Conservation (phyloP, 2,888 invertebrate species). For the Mimas tiliae region DNA sequence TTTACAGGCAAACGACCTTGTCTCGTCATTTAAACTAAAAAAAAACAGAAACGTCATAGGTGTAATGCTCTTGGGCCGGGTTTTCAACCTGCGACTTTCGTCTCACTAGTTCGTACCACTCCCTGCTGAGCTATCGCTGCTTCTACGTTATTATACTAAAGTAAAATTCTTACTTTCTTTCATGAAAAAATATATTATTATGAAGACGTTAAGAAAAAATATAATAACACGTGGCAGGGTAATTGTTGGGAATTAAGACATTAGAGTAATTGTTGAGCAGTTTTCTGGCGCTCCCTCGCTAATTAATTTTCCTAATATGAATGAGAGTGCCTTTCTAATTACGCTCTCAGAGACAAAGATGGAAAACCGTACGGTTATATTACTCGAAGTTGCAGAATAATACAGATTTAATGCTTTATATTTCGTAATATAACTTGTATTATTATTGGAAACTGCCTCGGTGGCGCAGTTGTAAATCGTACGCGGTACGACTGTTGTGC, state of each 20-base stretch:
- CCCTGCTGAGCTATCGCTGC: too few species aligned
- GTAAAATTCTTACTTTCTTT: not conserved
- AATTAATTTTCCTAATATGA: slow-evolving; percentile 37
- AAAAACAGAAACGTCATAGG: too few species aligned
- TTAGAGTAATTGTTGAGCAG: slow-evolving; percentile 32
- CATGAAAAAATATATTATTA: not conserved
- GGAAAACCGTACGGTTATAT: slow-evolving; percentile 18
- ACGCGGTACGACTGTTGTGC: too few species aligned
- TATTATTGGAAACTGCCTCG: not conserved
- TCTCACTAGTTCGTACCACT: too few species aligned
- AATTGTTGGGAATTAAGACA: slow-evolving; percentile 28
- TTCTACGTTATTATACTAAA: too few species aligned
- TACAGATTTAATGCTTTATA: not conserved
- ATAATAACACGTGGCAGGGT: not conserved
- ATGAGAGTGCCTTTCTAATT: slow-evolving; percentile 35
- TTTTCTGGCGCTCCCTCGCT: slow-evolving; percentile 28
- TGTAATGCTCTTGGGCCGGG: too few species aligned
- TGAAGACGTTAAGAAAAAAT: slow-evolving; percentile 1
- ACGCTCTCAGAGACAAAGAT: slow-evolving; percentile 31
- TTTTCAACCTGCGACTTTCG: too few species aligned
- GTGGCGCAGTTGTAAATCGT: not conserved
- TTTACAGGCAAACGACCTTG: too few species aligned
- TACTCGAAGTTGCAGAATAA: not conserved
- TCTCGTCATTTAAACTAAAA: too few species aligned
- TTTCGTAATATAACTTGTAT: not conserved